Conservation (phyloP, 2,797 vertebrate genomes). For the Craterocephalus amniculus region DNA sequence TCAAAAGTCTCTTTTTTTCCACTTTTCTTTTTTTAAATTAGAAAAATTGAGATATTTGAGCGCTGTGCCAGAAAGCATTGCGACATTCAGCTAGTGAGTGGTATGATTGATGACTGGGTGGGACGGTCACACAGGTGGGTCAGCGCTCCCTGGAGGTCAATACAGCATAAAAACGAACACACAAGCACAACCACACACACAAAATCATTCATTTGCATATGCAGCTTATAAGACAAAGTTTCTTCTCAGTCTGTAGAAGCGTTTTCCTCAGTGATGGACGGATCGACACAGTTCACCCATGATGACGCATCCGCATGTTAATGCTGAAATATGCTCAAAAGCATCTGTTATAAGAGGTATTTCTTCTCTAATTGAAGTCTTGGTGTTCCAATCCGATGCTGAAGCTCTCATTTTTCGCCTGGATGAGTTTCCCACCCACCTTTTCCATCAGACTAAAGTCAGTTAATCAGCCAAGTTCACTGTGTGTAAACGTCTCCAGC, state of each 20-base stretch:
- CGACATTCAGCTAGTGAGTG: constrained; percentile 27
- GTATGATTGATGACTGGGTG: constrained; percentile 54
- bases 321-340: constrained; percentile 12
- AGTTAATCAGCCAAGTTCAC: constrained; percentile 53
- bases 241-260: constrained; percentile 13
- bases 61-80: constrained; percentile 14
- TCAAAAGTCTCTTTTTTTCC: constrained; percentile 23
- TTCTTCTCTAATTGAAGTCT: constrained; percentile 48
- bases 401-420: constrained; percentile 45
- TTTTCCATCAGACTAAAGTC: constrained; percentile 32
- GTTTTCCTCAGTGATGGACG: constrained; percentile 25
- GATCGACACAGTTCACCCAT: constrained; percentile 13
- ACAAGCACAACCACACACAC: background rate
- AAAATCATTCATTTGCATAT: constrained; percentile 10
- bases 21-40: background rate
- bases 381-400: constrained; percentile 14
- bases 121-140: constrained; percentile 23
- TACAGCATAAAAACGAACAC: constrained; percentile 12
- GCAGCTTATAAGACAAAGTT: constrained; percentile 23
- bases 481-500: constrained; percentile 28
- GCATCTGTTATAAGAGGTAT: constrained; percentile 21
- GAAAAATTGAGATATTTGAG: constrained; percentile 45
- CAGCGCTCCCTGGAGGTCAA: constrained; percentile 32
- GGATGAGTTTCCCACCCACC: constrained; percentile 30
- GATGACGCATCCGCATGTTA: constrained; percentile 9